Percentiles rank a stretch among this genome's conserved stretches.
Evolutionary conservation across 1,140 invertebrate genomes (phyloP).

Genomic region (Arion vulgaris): DNA sequence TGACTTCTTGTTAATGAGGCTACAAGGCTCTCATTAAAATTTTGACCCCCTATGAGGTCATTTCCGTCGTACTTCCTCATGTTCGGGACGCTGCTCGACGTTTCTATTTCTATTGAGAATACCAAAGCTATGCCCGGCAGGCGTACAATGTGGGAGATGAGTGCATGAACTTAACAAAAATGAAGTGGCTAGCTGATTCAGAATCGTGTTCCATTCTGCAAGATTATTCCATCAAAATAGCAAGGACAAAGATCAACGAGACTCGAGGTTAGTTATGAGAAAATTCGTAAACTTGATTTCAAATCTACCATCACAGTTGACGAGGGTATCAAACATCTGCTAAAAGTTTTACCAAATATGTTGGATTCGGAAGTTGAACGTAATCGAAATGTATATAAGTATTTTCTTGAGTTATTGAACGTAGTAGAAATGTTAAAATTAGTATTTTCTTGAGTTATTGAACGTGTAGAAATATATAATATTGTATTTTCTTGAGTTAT

Average conservation of each 20-base stretch:
- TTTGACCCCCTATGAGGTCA: slow-evolving; percentile 64
- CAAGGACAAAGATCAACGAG: slow-evolving; percentile 62
- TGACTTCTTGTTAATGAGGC: slow-evolving; percentile 66
- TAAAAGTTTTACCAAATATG: slow-evolving; percentile 57
- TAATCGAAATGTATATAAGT: slow-evolving; percentile 60
- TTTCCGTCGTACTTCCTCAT: slow-evolving; percentile 64
- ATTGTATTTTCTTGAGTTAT: too few species aligned
- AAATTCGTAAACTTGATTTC: slow-evolving; percentile 56
- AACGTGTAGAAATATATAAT: too few species aligned
- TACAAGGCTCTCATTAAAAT: slow-evolving; percentile 61
- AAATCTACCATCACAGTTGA: slow-evolving; percentile 53
- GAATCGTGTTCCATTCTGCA: slow-evolving; percentile 47
- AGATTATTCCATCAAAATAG: slow-evolving; percentile 51
- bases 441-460: too few species aligned
- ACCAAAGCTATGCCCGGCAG: slow-evolving; percentile 54
- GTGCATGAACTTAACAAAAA: slow-evolving; percentile 63
- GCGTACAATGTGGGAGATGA: slow-evolving; percentile 65
- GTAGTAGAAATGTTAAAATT: too few species aligned
- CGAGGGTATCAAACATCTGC: slow-evolving; percentile 52
- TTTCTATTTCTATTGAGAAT: slow-evolving; percentile 60
- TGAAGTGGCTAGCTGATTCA: slow-evolving; percentile 54
- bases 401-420: not conserved
- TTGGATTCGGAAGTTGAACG: slow-evolving; percentile 44
- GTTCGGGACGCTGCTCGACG: slow-evolving; percentile 62
- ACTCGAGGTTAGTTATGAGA: slow-evolving; percentile 63